Percentiles rank a stretch among this genome's conserved stretches.
phyloP scores from a whole-genome alignment of 2,888 invertebrate genomes.

The Perizoma affinitatum region DNA sequence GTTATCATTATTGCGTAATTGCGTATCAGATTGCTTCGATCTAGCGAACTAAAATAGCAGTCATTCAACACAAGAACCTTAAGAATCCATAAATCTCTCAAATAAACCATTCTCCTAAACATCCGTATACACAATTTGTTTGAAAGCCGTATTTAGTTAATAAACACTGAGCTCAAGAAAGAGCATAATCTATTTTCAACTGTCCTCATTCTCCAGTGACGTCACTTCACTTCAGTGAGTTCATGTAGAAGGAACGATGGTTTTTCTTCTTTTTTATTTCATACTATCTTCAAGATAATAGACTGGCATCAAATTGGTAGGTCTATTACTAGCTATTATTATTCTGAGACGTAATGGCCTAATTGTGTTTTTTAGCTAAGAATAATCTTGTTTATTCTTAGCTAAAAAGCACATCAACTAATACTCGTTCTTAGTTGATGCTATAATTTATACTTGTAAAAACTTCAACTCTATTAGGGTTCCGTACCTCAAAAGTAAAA shows the following conservation, averaged over 20 bases:
- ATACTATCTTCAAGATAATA: neutral
- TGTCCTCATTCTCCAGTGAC: conserved; percentile 17
- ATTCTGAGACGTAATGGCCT: no score
- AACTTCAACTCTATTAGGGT: no score
- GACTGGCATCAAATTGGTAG: no score
- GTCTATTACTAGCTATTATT: no score
- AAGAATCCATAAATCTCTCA: conserved; percentile 19
- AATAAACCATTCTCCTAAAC: conserved; percentile 8
- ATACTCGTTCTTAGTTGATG: no score
- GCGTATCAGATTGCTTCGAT: conserved; percentile 11
- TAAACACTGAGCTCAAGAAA: conserved; percentile 28
- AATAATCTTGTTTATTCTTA: no score
- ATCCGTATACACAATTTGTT: conserved; percentile 18
- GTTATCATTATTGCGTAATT: neutral
- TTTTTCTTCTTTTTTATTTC: neutral
- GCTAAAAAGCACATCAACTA: no score
- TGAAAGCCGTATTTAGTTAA: conserved; percentile 18
- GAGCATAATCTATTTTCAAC: conserved; percentile 26
- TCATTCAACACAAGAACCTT: conserved; percentile 1
- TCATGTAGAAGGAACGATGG: no score
- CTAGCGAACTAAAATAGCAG: conserved; percentile 16
- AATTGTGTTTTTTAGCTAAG: no score
- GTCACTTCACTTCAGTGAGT: no score
- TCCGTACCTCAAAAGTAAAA: no score
- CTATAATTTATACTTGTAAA: no score